A percentile compares a stretch with the other conserved stretches of the same genome.
These are phyloP conservation scores for Halichoerus grypus DNA, from an alignment of 2,113 vertebrate species.

Conservation along the genomic window DNA sequence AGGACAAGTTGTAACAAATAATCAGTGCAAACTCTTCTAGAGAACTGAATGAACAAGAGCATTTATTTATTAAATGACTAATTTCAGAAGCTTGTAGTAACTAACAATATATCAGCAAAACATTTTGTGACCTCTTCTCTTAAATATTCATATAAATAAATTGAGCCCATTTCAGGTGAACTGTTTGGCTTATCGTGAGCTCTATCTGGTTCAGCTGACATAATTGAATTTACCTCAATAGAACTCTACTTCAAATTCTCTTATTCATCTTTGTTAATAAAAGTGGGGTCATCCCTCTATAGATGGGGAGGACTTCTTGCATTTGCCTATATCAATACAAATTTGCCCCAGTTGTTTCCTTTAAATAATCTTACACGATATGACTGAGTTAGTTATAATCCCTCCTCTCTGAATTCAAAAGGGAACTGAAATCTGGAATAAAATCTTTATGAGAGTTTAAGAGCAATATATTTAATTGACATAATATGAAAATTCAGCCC, in stretches of 20 bases:
- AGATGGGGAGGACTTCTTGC: background rate
- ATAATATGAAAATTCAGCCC: background rate
- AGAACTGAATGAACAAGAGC: background rate
- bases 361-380: constrained; percentile 15
- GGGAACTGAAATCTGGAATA: background rate
- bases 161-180: background rate
- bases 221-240: background rate
- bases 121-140: background rate
- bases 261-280: background rate
- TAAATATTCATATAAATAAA: background rate
- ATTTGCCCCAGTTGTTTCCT: background rate
- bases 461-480: background rate
- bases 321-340: background rate
- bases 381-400: background rate
- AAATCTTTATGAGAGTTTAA: background rate
- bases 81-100: background rate
- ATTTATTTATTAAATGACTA: background rate
- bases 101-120: background rate
- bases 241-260: background rate
- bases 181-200: background rate
- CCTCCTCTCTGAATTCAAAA: background rate
- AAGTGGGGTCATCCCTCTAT: background rate
- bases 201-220: background rate
- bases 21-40: background rate
- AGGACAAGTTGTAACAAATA: background rate